Base-by-base conservation (phyloP, 2,797 vertebrate genomes). In the Sphenodon punctatus region DNA sequence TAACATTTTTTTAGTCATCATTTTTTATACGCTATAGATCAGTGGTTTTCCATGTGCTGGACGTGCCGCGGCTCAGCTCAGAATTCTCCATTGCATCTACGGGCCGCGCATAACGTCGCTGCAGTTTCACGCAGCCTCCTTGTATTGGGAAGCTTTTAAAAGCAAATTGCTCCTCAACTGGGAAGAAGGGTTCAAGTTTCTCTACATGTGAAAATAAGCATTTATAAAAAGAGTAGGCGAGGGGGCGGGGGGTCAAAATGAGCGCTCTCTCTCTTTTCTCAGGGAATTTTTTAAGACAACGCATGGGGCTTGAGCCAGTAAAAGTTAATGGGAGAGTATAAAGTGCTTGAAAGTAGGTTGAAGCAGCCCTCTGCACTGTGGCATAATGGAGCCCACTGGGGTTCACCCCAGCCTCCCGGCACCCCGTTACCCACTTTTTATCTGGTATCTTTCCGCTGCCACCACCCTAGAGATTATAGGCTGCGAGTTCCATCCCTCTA, bases 181-280 rank as follows among this genome's bases (percentile, higher is more conserved):
- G 20, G 74, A 69, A 49, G 60, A 82, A 63, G 68, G 12, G 42
- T 60, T 70, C 85, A 78, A 4, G 34, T 19, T 73, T 93, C 46
- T 55, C 20, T 73, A 48, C n/a, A 15, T 42, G n/a, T 73, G 82
- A 71, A 75, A 86, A 61, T 70, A 63, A 83, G 32, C 59, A 78
- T 48, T 83, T 55, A 83, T 84, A 48, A 92, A 86, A 88, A n/a
- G n/a, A n/a, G n/a, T n/a, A n/a, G n/a, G n/a, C n/a, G n/a, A 82
- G 16, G 66, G 63, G 80, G 88, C 79, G n/a, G 75, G 46, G 83
- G 74, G 60, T 17, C 81, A 78, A 68, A 63, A 88, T 87, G 36
- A 69, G 34, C 20, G 30, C 81, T 69, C 43, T 41, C 19, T 72
- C 83, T 70, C 60, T 77, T 75, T 69, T 71, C 63, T 5, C 16